Evolutionary conservation across 30 jellyfish, hydroid and myxozoan species (phyloP), one percentile per base, ranked within the genome.

Genomic region (Aurelia aurita complex sp. Pacific): DNA sequence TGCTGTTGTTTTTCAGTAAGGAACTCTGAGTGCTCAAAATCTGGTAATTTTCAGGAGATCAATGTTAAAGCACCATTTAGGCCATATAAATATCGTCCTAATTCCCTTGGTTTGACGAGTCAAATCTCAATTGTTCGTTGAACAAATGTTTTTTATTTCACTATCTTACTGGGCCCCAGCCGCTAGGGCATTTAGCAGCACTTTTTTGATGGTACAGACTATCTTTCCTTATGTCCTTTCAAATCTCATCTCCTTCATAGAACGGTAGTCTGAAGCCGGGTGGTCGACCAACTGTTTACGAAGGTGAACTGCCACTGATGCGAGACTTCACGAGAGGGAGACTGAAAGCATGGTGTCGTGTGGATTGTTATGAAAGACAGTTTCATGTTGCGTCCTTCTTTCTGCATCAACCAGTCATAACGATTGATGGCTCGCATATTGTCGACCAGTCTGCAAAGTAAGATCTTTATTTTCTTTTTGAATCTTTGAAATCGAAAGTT

Each of bases 281-380:
- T 2, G 81, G 67, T 13, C 77, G 81, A 6, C 51, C 64, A 15
- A 69, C 43, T 2, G 66, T 66, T 5, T 80, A 80, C 81, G 32
- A 51, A 67, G 89, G 89, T 1, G 89, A 80, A 23, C 73, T 80
- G 11, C 97, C 96, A 42, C 60, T 93, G 70, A 79, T 72, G 72
- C 73, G 96, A 14, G 94, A 88, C 74, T 93, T 93, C 69, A 75
- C 93, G 2, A 62, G 96, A 17, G 79, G 94, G 34, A 54, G 97
- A 23, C 79, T 57, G 53, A 77, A 97, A 67, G 97, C 97, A 5
- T 93, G 98, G 98, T 93, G 98, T 74, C 93, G 97, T 17, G 89
- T 93, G 29, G 97, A 93, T 67, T 93, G 98, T 62, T 93, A 77
- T 73, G 98, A 93, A 67, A 86, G 98, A 62, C 98, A 93, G 66